Conservation (phyloP, 1,140 invertebrate species). For the Branchinecta lindahli region DNA sequence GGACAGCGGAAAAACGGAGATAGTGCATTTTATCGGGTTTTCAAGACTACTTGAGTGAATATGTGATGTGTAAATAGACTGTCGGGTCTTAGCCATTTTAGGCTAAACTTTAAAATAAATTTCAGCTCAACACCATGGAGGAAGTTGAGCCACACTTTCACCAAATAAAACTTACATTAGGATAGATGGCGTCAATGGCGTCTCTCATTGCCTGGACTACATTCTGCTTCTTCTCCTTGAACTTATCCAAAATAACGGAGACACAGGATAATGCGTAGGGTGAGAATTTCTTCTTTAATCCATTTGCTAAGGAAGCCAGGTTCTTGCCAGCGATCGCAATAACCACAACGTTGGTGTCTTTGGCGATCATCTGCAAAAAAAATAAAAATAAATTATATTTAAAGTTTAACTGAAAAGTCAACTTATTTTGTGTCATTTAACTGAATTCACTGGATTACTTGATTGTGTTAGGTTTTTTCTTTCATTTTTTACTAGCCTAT, state of each 20-base stretch:
- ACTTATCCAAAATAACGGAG: conserved; percentile 75
- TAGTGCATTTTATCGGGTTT: no score
- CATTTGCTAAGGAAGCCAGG: conserved; percentile 60
- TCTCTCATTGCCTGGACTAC: conserved; percentile 72
- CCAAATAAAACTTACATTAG: conserved; percentile 41
- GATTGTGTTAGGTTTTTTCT: no score
- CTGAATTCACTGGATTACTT: no score
- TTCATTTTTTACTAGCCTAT: no score
- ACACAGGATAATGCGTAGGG: conserved; percentile 66
- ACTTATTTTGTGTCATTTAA: no score
- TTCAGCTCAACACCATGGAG: no score
- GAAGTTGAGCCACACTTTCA: no score
- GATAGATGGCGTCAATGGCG: conserved; percentile 78
- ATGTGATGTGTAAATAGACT: no score
- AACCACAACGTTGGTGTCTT: conserved; percentile 90
- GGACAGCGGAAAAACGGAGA: no score
- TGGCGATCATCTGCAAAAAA: conserved; percentile 51
- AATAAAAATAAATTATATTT: conserved; percentile 20
- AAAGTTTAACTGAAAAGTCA: conserved; percentile 15
- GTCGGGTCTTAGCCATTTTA: no score
- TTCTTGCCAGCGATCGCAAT: conserved; percentile 74
- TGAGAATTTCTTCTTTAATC: conserved; percentile 72
- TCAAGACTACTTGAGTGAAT: no score
- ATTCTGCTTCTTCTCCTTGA: conserved; percentile 91
- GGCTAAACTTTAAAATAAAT: no score